A percentile compares a stretch with the other conserved stretches of the same genome.
phyloP scores from a whole-genome alignment of 2,888 invertebrate genomes.

The Adelphocoris suturalis region DNA sequence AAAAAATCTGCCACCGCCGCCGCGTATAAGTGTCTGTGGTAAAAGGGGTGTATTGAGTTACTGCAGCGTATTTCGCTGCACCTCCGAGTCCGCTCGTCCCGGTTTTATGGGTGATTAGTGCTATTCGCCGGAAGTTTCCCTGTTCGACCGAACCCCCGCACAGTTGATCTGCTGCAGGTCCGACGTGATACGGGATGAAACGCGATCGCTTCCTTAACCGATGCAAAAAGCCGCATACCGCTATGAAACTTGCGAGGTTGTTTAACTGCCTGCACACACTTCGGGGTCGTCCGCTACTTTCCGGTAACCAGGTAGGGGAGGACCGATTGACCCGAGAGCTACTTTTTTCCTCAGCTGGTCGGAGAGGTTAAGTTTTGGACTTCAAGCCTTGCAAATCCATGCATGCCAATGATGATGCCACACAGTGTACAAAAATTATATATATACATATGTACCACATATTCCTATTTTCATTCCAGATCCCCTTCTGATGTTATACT shows the following conservation, averaged over 20 bases:
- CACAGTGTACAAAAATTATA: too few species aligned
- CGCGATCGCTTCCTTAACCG: conserved; percentile 10
- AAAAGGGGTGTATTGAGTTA: conserved; percentile 28
- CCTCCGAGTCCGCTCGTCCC: conserved; percentile 14
- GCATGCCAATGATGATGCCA: too few species aligned
- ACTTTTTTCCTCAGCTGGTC: too few species aligned
- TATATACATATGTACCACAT: too few species aligned
- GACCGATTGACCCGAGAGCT: too few species aligned
- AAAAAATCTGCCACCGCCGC: conserved; percentile 60
- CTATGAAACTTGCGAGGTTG: background rate
- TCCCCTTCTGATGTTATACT: too few species aligned
- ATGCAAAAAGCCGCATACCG: background rate
- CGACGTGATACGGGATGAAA: background rate
- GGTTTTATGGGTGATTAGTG: conserved; percentile 47
- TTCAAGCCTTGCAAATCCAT: too few species aligned
- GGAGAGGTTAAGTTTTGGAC: too few species aligned
- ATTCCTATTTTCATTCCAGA: too few species aligned
- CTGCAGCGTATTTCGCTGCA: conserved; percentile 43
- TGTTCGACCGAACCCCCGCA: background rate
- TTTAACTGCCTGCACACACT: background rate
- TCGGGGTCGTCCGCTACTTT: background rate
- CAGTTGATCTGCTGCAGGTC: background rate
- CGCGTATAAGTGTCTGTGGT: conserved; percentile 54
- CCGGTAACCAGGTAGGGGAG: background rate
- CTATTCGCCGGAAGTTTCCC: conserved; percentile 47